Conservation (phyloP, 2,797 vertebrate species). For the Neosilurus hyrtlii region DNA sequence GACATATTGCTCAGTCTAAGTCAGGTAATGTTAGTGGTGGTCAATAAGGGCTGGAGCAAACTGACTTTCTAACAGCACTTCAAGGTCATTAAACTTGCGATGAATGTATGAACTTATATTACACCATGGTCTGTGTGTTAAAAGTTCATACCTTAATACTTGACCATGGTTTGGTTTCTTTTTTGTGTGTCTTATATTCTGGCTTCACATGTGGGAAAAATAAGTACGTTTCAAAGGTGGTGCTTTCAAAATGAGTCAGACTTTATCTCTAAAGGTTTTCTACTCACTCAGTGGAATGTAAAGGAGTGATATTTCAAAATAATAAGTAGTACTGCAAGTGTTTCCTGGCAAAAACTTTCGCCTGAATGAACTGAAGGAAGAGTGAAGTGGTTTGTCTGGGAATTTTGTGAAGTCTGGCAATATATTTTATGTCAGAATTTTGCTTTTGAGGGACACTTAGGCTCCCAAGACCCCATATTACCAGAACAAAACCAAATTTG, state of each 20-base stretch:
- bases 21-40: background rate
- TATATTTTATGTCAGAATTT: background rate
- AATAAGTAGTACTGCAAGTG: background rate
- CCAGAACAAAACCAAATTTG: background rate
- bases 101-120: background rate
- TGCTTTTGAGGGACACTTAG: background rate
- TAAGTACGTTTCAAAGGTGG: background rate
- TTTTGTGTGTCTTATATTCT: background rate
- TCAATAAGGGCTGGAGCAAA: background rate
- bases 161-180: background rate
- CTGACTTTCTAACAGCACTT: background rate
- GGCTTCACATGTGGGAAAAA: background rate
- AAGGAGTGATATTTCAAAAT: background rate
- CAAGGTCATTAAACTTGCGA: background rate
- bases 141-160: background rate
- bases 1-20: background rate
- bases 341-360: background rate
- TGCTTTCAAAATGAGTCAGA: background rate
- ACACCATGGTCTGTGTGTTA: too few species aligned
- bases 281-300: background rate
- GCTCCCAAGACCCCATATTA: too few species aligned
- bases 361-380: background rate
- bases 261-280: background rate
- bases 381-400: background rate
- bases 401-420: background rate